Percentiles rank a stretch among this genome's conserved stretches.
phyloP scores from a whole-genome alignment of 2,888 invertebrate genomes.

The Hypsopygia costalis region DNA sequence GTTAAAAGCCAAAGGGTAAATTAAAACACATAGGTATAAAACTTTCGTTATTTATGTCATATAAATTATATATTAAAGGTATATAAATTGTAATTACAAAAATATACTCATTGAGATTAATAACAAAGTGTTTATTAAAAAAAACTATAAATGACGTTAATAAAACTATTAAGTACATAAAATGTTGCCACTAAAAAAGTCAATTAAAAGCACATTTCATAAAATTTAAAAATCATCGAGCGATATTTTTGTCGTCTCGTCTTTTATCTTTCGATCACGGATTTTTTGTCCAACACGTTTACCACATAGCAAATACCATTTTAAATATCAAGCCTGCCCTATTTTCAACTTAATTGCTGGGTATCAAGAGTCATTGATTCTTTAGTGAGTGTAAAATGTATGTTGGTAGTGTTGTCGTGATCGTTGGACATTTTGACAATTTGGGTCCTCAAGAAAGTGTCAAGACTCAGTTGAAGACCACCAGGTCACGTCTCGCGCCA shows the following conservation, averaged over 20 bases:
- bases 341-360: slow-evolving; percentile 11
- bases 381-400: slow-evolving; percentile 5
- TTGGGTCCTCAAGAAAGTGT: slow-evolving; percentile 63
- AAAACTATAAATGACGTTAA: no score
- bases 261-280: slow-evolving; percentile 54
- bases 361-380: not conserved
- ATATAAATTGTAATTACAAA: no score
- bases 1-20: no score
- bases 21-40: no score
- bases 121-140: no score
- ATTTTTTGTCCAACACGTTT: slow-evolving; percentile 47
- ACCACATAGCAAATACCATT: slow-evolving; percentile 10
- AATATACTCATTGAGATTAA: no score
- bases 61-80: no score
- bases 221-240: slow-evolving; percentile 15
- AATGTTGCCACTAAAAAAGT: no score
- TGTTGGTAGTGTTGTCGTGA: slow-evolving; percentile 44
- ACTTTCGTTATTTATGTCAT: no score
- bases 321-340: not conserved
- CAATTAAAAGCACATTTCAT: not conserved
- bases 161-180: no score
- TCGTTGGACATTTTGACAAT: slow-evolving; percentile 75
- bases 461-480: slow-evolving; percentile 61
- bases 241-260: slow-evolving; percentile 35
- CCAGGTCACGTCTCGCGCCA: slow-evolving; percentile 47